phyloP scores from a whole-genome alignment of 2,888 invertebrate genomes.

The Scrobipalpa atriplicella region DNA sequence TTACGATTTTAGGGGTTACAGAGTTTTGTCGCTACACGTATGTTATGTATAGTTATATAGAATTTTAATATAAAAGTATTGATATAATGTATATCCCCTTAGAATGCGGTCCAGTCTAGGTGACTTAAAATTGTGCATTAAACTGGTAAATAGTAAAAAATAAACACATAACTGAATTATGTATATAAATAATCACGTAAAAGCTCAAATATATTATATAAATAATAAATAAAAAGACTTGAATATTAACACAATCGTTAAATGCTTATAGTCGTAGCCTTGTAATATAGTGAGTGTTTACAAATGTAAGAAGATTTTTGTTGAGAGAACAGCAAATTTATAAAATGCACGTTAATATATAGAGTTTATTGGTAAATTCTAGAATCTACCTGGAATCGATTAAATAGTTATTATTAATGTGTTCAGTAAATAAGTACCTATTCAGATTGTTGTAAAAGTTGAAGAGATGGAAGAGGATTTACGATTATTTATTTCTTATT shows the following conservation, averaged over 20 bases:
- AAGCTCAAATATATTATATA: slow-evolving; percentile 76
- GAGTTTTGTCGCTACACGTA: slow-evolving; percentile 6
- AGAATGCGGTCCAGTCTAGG: slow-evolving; percentile 81
- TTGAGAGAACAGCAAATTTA: slow-evolving; percentile 51
- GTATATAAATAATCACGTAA: slow-evolving; percentile 74
- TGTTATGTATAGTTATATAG: not conserved
- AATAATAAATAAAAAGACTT: slow-evolving; percentile 74
- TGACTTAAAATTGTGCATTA: slow-evolving; percentile 81
- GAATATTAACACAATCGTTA: slow-evolving; percentile 66
- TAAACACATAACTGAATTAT: slow-evolving; percentile 57
- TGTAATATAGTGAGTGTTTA: slow-evolving; percentile 67
- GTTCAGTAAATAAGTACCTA: slow-evolving; percentile 68
- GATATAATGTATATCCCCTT: slow-evolving; percentile 51
- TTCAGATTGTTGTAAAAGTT: slow-evolving; percentile 25
- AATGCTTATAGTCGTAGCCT: slow-evolving; percentile 71
- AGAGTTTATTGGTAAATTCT: slow-evolving; percentile 52
- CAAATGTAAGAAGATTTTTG: slow-evolving; percentile 43
- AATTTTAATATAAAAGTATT: not conserved
- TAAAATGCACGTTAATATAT: slow-evolving; percentile 56
- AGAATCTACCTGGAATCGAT: slow-evolving; percentile 50
- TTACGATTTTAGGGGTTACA: slow-evolving; percentile 41
- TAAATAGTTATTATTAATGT: slow-evolving; percentile 61
- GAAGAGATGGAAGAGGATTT: slow-evolving; percentile 18
- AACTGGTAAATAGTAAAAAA: slow-evolving; percentile 66
- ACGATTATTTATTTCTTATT: slow-evolving; percentile 31